These are phyloP conservation scores for Lutraria lutraria DNA, from an alignment of 2,888 invertebrate genomes.

Conservation along the genomic window DNA sequence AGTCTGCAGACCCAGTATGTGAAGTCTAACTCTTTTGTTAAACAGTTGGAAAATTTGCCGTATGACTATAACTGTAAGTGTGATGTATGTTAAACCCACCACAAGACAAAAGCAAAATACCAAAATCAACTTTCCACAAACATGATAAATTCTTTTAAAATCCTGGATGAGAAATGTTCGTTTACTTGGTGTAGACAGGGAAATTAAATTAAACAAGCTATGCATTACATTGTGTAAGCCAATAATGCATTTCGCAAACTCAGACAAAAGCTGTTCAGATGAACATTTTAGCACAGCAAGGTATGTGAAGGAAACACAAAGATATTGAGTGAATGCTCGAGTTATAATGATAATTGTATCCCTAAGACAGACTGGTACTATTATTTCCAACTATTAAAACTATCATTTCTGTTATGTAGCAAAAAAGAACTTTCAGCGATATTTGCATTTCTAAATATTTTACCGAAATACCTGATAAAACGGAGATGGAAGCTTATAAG, in stretches of 20 bases:
- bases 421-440: background rate
- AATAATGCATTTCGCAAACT: background rate
- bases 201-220: background rate
- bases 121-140: too few species aligned
- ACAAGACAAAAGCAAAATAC: too few species aligned
- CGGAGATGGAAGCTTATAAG: background rate
- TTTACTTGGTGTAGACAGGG: background rate
- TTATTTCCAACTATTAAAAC: constrained; percentile 11
- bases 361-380: background rate
- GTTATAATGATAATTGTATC: background rate
- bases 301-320: background rate
- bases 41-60: too few species aligned
- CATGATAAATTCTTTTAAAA: too few species aligned
- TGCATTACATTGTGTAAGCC: background rate
- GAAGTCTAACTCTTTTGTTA: too few species aligned
- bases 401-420: background rate
- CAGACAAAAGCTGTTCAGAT: background rate
- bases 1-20: too few species aligned
- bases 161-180: too few species aligned
- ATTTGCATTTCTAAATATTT: background rate
- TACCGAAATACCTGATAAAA: background rate
- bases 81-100: too few species aligned
- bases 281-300: background rate
- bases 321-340: background rate
- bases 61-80: too few species aligned